A percentile compares a stretch with the other conserved stretches of the same genome.
Evolutionary conservation across 1,140 invertebrate species (phyloP).

Genomic region (Bombus waltoni): DNA sequence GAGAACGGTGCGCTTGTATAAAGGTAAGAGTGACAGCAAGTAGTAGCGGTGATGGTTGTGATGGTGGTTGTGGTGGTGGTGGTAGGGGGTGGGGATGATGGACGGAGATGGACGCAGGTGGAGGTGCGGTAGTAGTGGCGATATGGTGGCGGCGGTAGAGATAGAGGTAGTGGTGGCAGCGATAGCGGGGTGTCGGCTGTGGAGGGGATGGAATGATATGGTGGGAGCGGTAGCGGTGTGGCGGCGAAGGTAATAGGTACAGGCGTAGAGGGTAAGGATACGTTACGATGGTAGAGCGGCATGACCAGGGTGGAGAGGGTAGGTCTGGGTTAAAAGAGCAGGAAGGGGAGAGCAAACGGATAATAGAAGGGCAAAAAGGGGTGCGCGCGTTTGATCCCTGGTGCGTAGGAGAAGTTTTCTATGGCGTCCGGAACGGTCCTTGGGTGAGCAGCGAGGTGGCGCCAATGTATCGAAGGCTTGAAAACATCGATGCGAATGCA

Average conservation of each 20-base stretch:
- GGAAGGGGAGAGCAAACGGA: no score
- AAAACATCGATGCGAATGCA: slow-evolving; percentile 57
- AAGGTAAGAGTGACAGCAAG: background rate
- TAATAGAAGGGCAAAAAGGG: background rate
- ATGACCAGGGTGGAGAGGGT: background rate
- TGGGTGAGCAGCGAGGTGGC: slow-evolving; percentile 72
- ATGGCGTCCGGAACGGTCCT: slow-evolving; percentile 39
- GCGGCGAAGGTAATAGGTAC: background rate
- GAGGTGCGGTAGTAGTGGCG: background rate
- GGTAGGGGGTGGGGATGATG: background rate
- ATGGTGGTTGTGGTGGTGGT: background rate
- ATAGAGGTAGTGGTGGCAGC: background rate
- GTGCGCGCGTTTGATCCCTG: slow-evolving; percentile 8
- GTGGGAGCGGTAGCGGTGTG: background rate
- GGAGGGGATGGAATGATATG: background rate
- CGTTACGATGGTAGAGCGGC: background rate
- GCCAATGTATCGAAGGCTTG: slow-evolving; percentile 73
- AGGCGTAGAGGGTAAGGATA: background rate
- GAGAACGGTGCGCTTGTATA: background rate
- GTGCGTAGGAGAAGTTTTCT: slow-evolving; percentile 33
- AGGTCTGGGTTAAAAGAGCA: background rate
- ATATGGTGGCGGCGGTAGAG: background rate
- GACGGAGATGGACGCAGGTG: no score
- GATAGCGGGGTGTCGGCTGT: background rate
- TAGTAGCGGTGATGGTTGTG: background rate